Base-by-base conservation (phyloP, 2,888 invertebrate species). In the Archaeoteleia sp. region DNA sequence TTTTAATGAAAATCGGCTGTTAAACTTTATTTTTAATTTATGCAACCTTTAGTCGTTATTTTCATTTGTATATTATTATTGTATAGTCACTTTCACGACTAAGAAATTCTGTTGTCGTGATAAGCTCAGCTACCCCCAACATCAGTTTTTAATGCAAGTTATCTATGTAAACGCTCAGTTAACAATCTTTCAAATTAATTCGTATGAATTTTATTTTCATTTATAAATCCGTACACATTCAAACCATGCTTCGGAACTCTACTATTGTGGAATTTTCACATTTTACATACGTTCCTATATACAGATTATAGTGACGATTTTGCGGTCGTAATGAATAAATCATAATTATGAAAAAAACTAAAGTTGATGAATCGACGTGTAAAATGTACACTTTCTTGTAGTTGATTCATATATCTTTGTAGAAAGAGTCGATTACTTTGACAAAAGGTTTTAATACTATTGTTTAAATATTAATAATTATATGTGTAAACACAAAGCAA, bases 121-220 rank as follows among this genome's bases (percentile, higher is more conserved):
- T 40, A 61, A 55, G 42, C 53, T 57, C 39, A 45, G 30, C 40
- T 43, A n/a, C n/a, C n/a, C n/a, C n/a, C n/a, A n/a, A n/a, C 40
- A 32, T 57, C 39, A 39, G 46, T 55, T 54, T 23, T 20, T 34
- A 53, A 46, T 39, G 39, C 29, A 55, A 43, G 49, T 51, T 15
- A 55, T 66, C 60, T 67, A 61, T 55, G 61, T 45, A 61, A 61
- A 57, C 46, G 45, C 35, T 67, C 61, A 61, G 67, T 61, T 67
- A 61, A 61, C 67, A 57, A 46, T 67, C 51, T 67, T 35, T 61
- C 54, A 25, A 60, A 54, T 66, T 53, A 66, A 66, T 66, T 66
- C 65, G 48, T 55, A 32, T 55, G 54, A 67, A 10, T 12, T 15
- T 45, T 8, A 49, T 49, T 67, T 43, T 53, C 32, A 13, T 53